Base-by-base conservation (phyloP, 1,140 invertebrate genomes). In the Bacillus rossius region DNA sequence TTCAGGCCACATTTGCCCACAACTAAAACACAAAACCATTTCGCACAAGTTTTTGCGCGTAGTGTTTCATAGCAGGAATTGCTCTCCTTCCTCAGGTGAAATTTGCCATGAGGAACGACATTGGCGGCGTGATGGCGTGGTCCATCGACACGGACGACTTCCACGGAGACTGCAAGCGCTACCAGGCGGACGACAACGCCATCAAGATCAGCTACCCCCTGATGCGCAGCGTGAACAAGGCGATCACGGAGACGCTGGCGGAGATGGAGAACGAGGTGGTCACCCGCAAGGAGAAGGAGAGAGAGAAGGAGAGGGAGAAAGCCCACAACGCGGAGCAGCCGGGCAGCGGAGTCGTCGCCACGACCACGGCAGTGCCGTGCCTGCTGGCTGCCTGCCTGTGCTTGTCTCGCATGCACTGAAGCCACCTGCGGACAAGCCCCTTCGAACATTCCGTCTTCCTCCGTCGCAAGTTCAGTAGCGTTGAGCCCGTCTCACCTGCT, bases 91-190 rank as follows among this genome's bases (percentile, higher is more conserved):
- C 67, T 8, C 17, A 79, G 77, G 61, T 75, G 17, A 61, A 70
- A 38, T 78, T 73, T 59, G 70, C 68, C 1, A 68, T 67, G 20
- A 65, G 79, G 53, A 82, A 85, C 60, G 77, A 81, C 16, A 65
- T 92, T 8, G 86, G 82, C 0, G 90, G 90, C n/a, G 78, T 87
- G 0, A 91, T 92, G 88, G 81, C 91, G 2, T 92, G 89, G 89
- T 87, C 88, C 42, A 66, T 78, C 14, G 77, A 78, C 55, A 71
- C 71, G 1, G 76, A 78, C 51, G 76, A 78, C 61, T 91, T 91
- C 66, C 72, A 72, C 1, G 88, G 87, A 0, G 75, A 79, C 25
- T 89, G 87, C 64, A 63, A 20, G 1, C 14, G 3, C 5, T 23
- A 19, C n/a, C 26, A 16, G 13, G 38, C 38, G 2, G 17, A 40